These are phyloP conservation scores for Bolinopsis microptera DNA, from an alignment of 37 sponge, comb jelly and placozoan species.

Conservation along the genomic window DNA sequence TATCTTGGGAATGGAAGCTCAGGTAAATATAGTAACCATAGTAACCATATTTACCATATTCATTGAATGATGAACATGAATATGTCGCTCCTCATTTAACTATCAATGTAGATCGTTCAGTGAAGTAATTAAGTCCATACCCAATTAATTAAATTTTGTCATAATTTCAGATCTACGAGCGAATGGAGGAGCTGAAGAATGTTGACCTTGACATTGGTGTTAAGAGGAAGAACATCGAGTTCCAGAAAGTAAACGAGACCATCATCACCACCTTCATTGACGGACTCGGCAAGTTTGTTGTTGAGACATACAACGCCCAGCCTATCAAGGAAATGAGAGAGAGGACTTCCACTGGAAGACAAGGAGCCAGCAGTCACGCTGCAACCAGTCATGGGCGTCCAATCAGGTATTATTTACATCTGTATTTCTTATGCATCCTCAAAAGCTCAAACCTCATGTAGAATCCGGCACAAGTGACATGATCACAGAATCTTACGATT, in stretches of 20 bases:
- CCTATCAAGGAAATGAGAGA: slow-evolving; percentile 65
- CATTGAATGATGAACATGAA: too few species aligned
- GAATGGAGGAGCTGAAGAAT: slow-evolving; percentile 67
- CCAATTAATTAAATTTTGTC: too few species aligned
- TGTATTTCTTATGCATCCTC: too few species aligned
- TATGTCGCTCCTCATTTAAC: too few species aligned
- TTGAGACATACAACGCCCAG: slow-evolving; percentile 63
- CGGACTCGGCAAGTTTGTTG: slow-evolving; percentile 64
- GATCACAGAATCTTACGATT: too few species aligned
- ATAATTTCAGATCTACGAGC: slow-evolving; percentile 67
- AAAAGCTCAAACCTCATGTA: too few species aligned
- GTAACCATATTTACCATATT: too few species aligned
- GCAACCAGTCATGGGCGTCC: slow-evolving; percentile 46
- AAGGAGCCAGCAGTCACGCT: not conserved
- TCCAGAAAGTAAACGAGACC: slow-evolving; percentile 63
- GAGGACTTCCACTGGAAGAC: slow-evolving; percentile 20
- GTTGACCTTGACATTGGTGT: slow-evolving; percentile 64
- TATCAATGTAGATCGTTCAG: too few species aligned
- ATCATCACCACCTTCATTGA: slow-evolving; percentile 67
- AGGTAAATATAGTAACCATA: not conserved
- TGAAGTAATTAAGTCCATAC: too few species aligned
- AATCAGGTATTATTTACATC: slow-evolving; percentile 17
- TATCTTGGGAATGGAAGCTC: slow-evolving; percentile 36
- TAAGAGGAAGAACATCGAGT: slow-evolving; percentile 66
- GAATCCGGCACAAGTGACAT: too few species aligned